Evolutionary conservation across 2,113 vertebrate genomes (phyloP).

Genomic region (Cololabis saira): DNA sequence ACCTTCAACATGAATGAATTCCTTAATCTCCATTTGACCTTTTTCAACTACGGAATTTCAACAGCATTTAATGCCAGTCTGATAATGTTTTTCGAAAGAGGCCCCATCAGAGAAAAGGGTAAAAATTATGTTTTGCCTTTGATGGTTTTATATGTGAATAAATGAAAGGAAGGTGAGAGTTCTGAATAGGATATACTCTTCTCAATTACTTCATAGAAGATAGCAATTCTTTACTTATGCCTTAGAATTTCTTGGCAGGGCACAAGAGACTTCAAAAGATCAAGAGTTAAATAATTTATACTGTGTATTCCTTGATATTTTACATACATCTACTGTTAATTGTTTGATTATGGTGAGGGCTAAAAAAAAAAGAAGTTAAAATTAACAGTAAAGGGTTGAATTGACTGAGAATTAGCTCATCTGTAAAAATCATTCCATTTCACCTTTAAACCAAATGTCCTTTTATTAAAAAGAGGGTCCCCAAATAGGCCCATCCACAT

Average conservation of each 20-base stretch:
- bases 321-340: neutral
- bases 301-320: neutral
- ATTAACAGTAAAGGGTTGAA: neutral
- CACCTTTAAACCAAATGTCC: too few relatives aligned
- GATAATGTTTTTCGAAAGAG: slow-evolving; percentile 40
- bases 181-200: slow-evolving; percentile 18
- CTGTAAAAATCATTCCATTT: neutral
- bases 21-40: slow-evolving; percentile 30
- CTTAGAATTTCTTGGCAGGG: too few relatives aligned
- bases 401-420: neutral
- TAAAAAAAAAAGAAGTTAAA: neutral
- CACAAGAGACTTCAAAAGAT: too few relatives aligned
- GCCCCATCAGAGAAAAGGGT: slow-evolving; percentile 20
- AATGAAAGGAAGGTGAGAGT: slow-evolving; percentile 20
- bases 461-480: too few relatives aligned
- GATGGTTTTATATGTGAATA: slow-evolving; percentile 32
- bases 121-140: slow-evolving; percentile 34
- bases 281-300: neutral
- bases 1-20: slow-evolving; percentile 23
- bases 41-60: slow-evolving; percentile 29
- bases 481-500: too few relatives aligned
- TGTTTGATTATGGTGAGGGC: neutral
- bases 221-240: neutral
- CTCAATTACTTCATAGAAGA: neutral
- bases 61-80: slow-evolving; percentile 9